These are phyloP conservation scores for Zygaena filipendulae DNA, from an alignment of 2,888 invertebrate species.

Conservation along the genomic window DNA sequence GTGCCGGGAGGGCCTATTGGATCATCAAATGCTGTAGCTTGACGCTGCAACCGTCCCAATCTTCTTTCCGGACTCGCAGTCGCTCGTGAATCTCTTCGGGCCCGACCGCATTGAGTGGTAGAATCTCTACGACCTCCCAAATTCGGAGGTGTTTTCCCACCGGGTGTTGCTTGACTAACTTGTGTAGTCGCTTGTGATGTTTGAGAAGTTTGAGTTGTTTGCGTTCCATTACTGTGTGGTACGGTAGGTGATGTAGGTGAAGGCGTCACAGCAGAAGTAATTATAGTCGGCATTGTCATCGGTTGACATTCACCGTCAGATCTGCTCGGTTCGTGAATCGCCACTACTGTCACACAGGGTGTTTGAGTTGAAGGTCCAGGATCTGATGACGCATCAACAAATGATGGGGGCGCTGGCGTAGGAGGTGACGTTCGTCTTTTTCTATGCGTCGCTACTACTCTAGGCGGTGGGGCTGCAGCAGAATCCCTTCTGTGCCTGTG, in stretches of 20 bases:
- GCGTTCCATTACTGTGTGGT: slow-evolving; percentile 31
- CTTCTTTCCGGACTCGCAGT: slow-evolving; percentile 76
- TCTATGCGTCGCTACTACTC: slow-evolving; percentile 72
- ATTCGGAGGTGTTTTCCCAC: slow-evolving; percentile 50
- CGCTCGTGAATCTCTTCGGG: slow-evolving; percentile 73
- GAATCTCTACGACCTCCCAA: slow-evolving; percentile 79
- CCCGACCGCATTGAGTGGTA: slow-evolving; percentile 83
- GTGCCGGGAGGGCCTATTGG: slow-evolving; percentile 77
- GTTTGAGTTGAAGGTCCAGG: slow-evolving; percentile 67
- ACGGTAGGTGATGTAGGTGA: slow-evolving; percentile 81
- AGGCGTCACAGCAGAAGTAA: slow-evolving; percentile 85
- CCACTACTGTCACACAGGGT: slow-evolving; percentile 57
- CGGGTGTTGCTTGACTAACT: slow-evolving; percentile 34
- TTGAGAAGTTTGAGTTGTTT: slow-evolving; percentile 34
- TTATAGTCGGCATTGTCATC: slow-evolving; percentile 77
- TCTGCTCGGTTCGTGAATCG: slow-evolving; percentile 58
- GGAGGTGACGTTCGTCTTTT: slow-evolving; percentile 61
- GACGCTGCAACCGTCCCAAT: slow-evolving; percentile 80
- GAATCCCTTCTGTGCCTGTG: slow-evolving; percentile 73
- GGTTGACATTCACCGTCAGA: slow-evolving; percentile 73
- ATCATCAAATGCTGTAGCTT: slow-evolving; percentile 91
- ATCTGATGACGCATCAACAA: slow-evolving; percentile 72
- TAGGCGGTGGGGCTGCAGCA: slow-evolving; percentile 66
- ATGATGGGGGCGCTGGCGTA: slow-evolving; percentile 53
- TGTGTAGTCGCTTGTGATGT: slow-evolving; percentile 25